Evolutionary conservation across 2,888 invertebrate genomes (phyloP), one percentile per base, ranked within the genome.

Genomic region (Ectobius pallidus): DNA sequence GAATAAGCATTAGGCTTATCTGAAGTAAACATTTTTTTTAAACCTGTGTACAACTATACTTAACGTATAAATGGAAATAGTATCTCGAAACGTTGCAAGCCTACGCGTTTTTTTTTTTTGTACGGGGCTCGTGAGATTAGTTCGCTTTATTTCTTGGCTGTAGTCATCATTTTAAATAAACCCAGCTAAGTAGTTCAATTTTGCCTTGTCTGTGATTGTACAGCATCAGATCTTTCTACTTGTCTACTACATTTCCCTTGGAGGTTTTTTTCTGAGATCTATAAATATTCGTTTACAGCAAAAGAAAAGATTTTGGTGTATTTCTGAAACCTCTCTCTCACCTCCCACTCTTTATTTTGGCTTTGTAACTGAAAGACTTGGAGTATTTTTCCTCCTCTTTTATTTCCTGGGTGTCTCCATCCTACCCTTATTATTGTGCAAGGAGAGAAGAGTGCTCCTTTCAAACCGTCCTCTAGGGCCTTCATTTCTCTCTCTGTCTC

Each of bases 401-500:
- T 30, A 11, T 18, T 61, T 18, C 32, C 32, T 61, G n/a, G 32
- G 22, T 32, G n/a, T 30, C 25, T 30, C 32, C 7, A 16, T 39
- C 46, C 46, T 18, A n/a, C 27, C 44, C 65, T 65, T 65, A 65
- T 65, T 65, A 65, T 46, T 46, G 65, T 65, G 65, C 46, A 65
- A 46, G 46, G 18, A 65, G 65, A 65, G 65, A 65, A 65, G 65
- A 65, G 65, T 65, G 44, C 27, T 65, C 65, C 65, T 65, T 65
- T 65, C 65, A 65, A 65, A 65, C 65, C 44, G 27, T 65, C 65
- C 65, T 27, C 46, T 25, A 65, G 65, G 65, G 65, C 46, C 44
- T 65, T 27, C 30, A 65, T 65, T 65, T 46, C 27, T 65, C 46
- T 46, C 46, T 65, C 30, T 46, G n/a, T 25, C 34, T 61, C 61